A percentile compares a stretch with the other conserved stretches of the same genome.
Evolutionary conservation across 2,797 vertebrate species (phyloP).

Genomic region (Lacerta bilineata): DNA sequence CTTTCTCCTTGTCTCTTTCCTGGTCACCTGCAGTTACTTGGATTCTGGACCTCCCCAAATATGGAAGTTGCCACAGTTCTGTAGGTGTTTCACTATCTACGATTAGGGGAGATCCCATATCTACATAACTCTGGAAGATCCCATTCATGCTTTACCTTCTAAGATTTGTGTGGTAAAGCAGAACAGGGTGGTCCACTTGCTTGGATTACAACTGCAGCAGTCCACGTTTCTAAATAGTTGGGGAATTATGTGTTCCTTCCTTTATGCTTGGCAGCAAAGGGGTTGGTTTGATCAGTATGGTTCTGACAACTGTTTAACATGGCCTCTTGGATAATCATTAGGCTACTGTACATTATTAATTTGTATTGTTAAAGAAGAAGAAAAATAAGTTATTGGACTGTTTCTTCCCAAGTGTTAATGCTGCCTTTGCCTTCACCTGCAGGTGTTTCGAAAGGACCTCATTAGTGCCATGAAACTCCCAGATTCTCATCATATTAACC

Average conservation of each 20-base stretch:
- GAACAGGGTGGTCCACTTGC: no score
- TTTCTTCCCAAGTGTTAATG: neutral
- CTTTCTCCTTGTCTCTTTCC: neutral
- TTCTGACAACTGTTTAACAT: neutral
- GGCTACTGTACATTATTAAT: neutral
- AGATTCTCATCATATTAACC: constrained; percentile 92
- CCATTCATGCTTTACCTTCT: neutral
- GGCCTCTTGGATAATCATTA: neutral
- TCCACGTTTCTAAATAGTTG: neutral
- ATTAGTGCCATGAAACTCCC: constrained; percentile 99
- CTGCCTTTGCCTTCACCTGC: constrained; percentile 49
- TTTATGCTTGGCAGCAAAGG: neutral
- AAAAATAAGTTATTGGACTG: neutral
- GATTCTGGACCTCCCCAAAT: neutral
- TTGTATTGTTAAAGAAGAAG: neutral
- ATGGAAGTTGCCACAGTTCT: neutral
- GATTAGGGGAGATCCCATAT: neutral
- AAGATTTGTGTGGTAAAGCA: neutral
- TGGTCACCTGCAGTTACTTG: neutral
- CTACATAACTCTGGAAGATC: neutral
- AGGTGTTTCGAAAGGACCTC: constrained; percentile 99
- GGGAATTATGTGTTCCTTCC: neutral
- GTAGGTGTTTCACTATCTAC: neutral
- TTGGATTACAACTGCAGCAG: no score
- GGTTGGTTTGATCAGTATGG: neutral